Conservation (phyloP, 2,888 invertebrate species). For the Eutolmus rufibarbis region DNA sequence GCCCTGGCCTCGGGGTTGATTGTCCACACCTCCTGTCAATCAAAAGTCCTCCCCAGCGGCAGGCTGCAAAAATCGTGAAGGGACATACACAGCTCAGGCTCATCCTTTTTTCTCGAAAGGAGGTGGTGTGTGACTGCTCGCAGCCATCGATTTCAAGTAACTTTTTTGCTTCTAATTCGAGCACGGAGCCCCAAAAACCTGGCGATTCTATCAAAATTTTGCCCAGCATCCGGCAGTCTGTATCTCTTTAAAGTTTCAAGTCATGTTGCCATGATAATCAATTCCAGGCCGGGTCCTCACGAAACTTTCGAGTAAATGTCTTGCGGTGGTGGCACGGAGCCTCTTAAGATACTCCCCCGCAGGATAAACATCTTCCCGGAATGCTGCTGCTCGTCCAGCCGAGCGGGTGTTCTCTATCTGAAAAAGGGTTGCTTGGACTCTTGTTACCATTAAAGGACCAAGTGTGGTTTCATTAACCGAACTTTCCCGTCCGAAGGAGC, state of each 20-base stretch:
- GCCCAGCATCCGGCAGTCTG: slow-evolving; percentile 19
- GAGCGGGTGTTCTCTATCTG: neutral
- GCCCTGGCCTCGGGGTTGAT: slow-evolving; percentile 41
- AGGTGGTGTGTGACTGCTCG: neutral
- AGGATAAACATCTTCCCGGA: slow-evolving; percentile 10
- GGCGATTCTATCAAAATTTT: slow-evolving; percentile 29
- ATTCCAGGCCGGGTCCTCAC: slow-evolving; percentile 33
- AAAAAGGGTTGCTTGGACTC: slow-evolving; percentile 37
- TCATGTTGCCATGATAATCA: slow-evolving; percentile 43
- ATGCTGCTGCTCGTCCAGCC: slow-evolving; percentile 30
- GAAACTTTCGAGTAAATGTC: slow-evolving; percentile 31
- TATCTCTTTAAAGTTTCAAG: slow-evolving; percentile 45
- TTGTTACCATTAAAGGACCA: slow-evolving; percentile 36
- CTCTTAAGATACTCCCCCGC: slow-evolving; percentile 40
- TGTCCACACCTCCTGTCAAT: slow-evolving; percentile 50
- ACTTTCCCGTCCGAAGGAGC: slow-evolving; percentile 36
- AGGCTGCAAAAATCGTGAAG: slow-evolving; percentile 4
- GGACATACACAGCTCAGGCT: neutral
- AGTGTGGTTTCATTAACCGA: slow-evolving; percentile 46
- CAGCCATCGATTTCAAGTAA: neutral
- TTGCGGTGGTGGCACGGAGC: neutral
- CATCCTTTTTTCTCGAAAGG: neutral
- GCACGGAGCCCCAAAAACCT: neutral
- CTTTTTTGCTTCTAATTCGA: slow-evolving; percentile 27
- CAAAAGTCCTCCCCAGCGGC: slow-evolving; percentile 44